Evolutionary conservation across 2,888 invertebrate genomes (phyloP), one percentile per base, ranked within the genome.

Genomic region (Sialis lutaria): DNA sequence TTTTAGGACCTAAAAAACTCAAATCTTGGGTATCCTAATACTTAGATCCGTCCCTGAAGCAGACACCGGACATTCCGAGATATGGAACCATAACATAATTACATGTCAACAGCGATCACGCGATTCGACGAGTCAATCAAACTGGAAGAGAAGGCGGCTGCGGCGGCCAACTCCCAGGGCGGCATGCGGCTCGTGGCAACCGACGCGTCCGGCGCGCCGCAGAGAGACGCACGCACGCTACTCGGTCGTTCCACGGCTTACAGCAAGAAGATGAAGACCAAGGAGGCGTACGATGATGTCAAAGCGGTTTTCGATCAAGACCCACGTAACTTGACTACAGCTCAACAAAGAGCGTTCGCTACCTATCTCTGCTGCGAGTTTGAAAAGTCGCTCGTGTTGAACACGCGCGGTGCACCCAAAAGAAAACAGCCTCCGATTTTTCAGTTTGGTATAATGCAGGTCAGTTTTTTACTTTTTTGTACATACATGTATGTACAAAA

Each of bases 181-280:
- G 22, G 22, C 22, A 22, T 22, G 22, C 22, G 22, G 22, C 22
- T 22, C 22, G 22, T 22, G 22, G 22, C 22, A 22, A 22, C 22
- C 4, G 22, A 22, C 22, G 22, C 22, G 4, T 22, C 22, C 22
- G 22, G 22, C 4, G 22, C 22, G 22, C 22, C 22, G 22, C 22
- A 22, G 4, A 22, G 22, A 22, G 22, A 22, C 22, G 22, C 22
- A 4, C 22, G 22, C 22, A 69, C 74, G 0, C 58, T 75, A 30
- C 62, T 74, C 33, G 75, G 74, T 0, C 63, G 75, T 42, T 70
- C 74, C 51, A 59, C 66, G 53, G 70, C 72, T 5, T 58, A 70
- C 31, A 67, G 70, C 1, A 74, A 75, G 58, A 66, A 70, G 10
- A 72, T 71, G 39, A 62, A 73, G 55, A 75, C 74, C 53, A 56